phyloP scores from a whole-genome alignment of 2,797 vertebrate species.

The Sebastes diaconus region DNA sequence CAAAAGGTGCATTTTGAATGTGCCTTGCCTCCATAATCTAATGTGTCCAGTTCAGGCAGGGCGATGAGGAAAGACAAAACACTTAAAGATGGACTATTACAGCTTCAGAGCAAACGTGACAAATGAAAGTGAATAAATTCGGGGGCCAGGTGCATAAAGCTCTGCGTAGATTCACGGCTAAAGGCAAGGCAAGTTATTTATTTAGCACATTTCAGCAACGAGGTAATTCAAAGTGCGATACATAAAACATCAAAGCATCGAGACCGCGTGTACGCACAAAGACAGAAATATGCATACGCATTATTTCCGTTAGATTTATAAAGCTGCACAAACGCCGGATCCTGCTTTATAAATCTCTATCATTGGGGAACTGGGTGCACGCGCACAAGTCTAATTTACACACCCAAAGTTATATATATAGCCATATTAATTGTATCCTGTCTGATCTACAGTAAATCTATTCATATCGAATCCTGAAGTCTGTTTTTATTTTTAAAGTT shows the following conservation, averaged over 20 bases:
- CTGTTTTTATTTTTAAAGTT: too few species aligned
- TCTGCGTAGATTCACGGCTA: background rate
- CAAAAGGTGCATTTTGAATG: background rate
- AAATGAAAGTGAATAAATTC: background rate
- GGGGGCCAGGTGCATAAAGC: background rate
- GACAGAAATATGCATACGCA: background rate
- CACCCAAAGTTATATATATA: background rate
- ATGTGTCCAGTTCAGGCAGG: background rate
- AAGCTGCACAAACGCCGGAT: background rate
- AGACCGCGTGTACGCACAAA: background rate
- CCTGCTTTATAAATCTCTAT: background rate
- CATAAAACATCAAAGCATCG: background rate
- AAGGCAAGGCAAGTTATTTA: background rate
- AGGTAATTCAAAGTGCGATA: background rate
- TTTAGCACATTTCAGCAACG: background rate
- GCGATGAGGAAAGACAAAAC: background rate
- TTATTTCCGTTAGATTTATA: background rate
- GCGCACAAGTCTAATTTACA: background rate
- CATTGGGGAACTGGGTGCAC: too few species aligned
- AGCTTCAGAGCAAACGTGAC: background rate
- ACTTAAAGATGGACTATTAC: background rate
- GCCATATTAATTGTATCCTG: too few species aligned
- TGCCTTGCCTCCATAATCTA: background rate
- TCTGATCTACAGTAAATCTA: too few species aligned
- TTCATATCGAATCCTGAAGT: too few species aligned